These are phyloP conservation scores for Alces alces DNA, from an alignment of 2,113 vertebrate species.

Conservation along the genomic window DNA sequence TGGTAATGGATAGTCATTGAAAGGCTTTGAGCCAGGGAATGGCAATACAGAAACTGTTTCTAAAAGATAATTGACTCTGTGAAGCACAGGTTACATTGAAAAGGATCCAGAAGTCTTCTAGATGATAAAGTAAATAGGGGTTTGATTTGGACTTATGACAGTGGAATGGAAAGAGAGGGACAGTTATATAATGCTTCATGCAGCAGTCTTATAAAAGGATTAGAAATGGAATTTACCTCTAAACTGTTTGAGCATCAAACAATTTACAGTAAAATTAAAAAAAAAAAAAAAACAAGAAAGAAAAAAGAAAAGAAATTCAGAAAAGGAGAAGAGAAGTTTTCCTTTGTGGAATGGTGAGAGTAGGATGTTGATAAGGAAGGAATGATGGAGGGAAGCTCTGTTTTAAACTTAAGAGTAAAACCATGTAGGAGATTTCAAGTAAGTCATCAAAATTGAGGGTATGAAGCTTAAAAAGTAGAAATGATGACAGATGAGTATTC, in stretches of 20 bases:
- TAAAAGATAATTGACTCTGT: not conserved
- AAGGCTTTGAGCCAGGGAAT: not conserved
- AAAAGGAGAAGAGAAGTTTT: not conserved
- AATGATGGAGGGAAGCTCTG: not conserved
- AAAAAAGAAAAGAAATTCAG: not conserved
- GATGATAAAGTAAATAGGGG: not conserved
- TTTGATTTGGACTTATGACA: not conserved
- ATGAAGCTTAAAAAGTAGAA: not conserved
- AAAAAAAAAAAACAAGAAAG: not conserved
- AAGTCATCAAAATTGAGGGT: not conserved
- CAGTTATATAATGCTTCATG: not conserved
- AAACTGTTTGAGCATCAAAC: not conserved
- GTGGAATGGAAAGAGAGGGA: not conserved
- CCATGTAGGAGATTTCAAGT: not conserved
- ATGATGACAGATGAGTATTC: not conserved
- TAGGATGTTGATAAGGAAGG: not conserved
- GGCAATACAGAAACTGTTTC: not conserved
- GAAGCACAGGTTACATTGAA: not conserved
- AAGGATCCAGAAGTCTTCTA: not conserved
- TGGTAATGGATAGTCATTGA: not conserved
- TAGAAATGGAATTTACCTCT: not conserved
- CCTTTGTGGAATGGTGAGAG: not conserved
- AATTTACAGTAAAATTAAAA: not conserved
- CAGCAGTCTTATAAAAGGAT: accelerated
- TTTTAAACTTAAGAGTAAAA: not conserved